Evolutionary conservation across 2,888 invertebrate species (phyloP).

Genomic region (Sycophila texana): DNA sequence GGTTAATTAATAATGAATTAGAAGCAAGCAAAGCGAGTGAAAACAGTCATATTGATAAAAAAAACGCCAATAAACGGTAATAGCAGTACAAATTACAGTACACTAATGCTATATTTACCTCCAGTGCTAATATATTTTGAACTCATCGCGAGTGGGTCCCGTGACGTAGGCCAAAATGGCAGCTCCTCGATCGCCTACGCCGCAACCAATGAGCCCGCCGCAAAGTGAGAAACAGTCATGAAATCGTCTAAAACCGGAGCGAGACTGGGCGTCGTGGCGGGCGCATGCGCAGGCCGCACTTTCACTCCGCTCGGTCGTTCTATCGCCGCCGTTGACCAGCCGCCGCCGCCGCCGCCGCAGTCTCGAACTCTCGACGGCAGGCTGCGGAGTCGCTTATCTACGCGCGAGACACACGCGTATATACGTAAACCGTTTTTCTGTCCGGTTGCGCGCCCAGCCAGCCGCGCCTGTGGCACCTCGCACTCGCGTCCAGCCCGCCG

Average conservation of each 20-base stretch:
- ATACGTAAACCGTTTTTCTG: constrained; percentile 46
- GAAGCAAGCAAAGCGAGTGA: too few species aligned
- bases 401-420: constrained; percentile 8
- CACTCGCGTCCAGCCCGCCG: too few species aligned
- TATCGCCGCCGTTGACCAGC: too few species aligned
- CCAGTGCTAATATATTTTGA: background rate
- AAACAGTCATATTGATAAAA: too few species aligned
- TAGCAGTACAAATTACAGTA: too few species aligned
- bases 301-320: background rate
- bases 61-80: too few species aligned
- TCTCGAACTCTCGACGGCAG: constrained; percentile 39
- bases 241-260: constrained; percentile 24
- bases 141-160: background rate
- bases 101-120: too few species aligned
- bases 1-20: too few species aligned
- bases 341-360: background rate
- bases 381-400: constrained; percentile 31
- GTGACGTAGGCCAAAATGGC: too few species aligned
- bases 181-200: background rate
- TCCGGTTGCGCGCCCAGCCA: background rate
- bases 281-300: constrained; percentile 42
- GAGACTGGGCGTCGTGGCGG: constrained; percentile 3
- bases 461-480: too few species aligned
- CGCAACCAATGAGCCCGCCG: background rate
- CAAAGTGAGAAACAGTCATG: background rate